Evolutionary conservation across 2,113 vertebrate genomes (phyloP).

Genomic region (Gymnogyps californianus): DNA sequence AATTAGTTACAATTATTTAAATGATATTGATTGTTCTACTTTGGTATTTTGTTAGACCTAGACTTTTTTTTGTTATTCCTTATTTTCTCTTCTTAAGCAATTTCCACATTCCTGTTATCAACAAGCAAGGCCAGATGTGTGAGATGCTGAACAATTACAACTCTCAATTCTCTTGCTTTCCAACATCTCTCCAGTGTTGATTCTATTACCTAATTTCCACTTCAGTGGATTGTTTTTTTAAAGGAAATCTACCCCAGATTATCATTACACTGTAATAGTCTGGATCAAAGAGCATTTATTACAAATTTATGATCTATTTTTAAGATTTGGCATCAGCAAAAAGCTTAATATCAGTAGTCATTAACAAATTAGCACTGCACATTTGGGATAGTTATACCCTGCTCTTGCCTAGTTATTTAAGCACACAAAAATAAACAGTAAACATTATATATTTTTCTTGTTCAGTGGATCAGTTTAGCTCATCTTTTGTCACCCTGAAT

Average conservation of each 20-base stretch:
- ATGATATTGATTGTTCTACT: not conserved
- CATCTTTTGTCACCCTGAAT: not conserved
- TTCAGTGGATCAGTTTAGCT: not conserved
- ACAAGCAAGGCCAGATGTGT: not conserved
- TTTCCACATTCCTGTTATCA: not conserved
- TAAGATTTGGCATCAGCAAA: not conserved
- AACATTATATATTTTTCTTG: not conserved
- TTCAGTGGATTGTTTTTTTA: not conserved
- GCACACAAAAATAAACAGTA: not conserved
- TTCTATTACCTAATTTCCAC: not conserved
- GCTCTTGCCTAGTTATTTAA: not conserved
- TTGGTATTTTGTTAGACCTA: not conserved
- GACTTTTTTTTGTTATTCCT: not conserved
- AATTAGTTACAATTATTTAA: not conserved
- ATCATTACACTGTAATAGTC: not conserved
- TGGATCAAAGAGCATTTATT: constrained; percentile 6
- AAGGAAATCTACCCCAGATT: not conserved
- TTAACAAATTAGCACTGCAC: not conserved
- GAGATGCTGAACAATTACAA: not conserved
- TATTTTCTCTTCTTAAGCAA: not conserved
- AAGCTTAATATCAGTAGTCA: not conserved
- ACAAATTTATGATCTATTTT: not conserved
- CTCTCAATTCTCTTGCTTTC: not conserved
- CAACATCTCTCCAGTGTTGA: not conserved
- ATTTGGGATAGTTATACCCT: not conserved